Percentiles rank a stretch among this genome's conserved stretches.
phyloP scores from a whole-genome alignment of 2,888 invertebrate genomes.

The Nezara viridula region DNA sequence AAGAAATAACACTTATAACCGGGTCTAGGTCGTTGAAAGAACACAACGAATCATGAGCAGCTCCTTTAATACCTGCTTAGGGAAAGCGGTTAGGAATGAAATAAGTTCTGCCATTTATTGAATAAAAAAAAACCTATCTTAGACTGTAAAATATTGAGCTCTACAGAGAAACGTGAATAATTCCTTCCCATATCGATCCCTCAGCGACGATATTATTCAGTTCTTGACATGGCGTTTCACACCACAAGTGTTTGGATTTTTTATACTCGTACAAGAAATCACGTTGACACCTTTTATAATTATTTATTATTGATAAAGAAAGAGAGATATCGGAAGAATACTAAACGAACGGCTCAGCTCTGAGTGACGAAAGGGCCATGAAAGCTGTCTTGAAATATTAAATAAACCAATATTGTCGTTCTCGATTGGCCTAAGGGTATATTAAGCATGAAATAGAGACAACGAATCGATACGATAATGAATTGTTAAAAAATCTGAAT shows the following conservation, averaged over 20 bases:
- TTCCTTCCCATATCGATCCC: not conserved
- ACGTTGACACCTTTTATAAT: not conserved
- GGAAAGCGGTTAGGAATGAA: not conserved
- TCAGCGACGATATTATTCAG: not conserved
- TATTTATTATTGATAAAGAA: not conserved
- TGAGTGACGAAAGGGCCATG: not conserved
- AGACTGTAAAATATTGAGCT: not conserved
- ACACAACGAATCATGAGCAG: not conserved
- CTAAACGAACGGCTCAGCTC: not conserved
- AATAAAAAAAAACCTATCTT: not conserved
- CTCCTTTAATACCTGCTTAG: not conserved
- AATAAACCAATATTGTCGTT: not conserved
- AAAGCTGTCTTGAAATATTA: not conserved
- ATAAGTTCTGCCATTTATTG: not conserved
- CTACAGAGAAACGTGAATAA: not conserved
- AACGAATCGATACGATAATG: not conserved
- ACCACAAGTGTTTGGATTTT: not conserved
- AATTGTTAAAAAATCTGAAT: not conserved
- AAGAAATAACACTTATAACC: not conserved
- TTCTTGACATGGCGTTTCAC: not conserved
- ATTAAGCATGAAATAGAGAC: not conserved
- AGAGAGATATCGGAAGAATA: not conserved
- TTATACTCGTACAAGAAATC: not conserved
- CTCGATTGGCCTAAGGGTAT: not conserved
- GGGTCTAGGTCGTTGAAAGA: not conserved